Percentiles rank a stretch among this genome's conserved stretches.
phyloP scores from a whole-genome alignment of 2,797 vertebrate species.

The Emys orbicularis region DNA sequence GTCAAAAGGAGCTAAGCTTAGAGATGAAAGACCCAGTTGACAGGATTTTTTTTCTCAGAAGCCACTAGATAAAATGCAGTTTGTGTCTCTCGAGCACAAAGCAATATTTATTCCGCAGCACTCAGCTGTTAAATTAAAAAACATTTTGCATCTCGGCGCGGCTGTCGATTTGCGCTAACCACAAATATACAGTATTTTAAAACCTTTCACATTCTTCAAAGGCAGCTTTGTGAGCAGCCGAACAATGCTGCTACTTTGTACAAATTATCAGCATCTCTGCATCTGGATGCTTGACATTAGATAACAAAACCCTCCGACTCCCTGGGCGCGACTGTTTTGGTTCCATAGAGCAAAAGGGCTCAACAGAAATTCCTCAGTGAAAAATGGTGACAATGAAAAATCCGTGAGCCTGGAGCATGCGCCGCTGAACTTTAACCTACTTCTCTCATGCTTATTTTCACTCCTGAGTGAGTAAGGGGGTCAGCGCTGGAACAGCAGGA shows the following conservation, averaged over 20 bases:
- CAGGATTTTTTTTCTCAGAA: neutral
- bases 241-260: neutral
- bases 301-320: neutral
- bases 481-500: neutral
- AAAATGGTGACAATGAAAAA: conserved; percentile 9
- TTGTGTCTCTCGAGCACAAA: neutral
- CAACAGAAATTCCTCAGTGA: neutral
- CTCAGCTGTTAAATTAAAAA: neutral
- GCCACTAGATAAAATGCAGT: neutral
- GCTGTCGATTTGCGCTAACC: neutral
- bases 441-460: neutral
- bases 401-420: neutral
- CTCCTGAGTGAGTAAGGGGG: neutral
- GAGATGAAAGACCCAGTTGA: neutral
- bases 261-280: neutral
- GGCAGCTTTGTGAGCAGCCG: neutral
- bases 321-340: neutral
- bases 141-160: neutral
- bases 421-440: neutral
- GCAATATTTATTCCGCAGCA: neutral
- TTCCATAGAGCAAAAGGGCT: neutral
- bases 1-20: neutral
- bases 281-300: conserved; percentile 25
- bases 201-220: neutral
- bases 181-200: neutral